Evolutionary conservation across 2,888 invertebrate species (phyloP).

Genomic region (Drosophila eohydei): DNA sequence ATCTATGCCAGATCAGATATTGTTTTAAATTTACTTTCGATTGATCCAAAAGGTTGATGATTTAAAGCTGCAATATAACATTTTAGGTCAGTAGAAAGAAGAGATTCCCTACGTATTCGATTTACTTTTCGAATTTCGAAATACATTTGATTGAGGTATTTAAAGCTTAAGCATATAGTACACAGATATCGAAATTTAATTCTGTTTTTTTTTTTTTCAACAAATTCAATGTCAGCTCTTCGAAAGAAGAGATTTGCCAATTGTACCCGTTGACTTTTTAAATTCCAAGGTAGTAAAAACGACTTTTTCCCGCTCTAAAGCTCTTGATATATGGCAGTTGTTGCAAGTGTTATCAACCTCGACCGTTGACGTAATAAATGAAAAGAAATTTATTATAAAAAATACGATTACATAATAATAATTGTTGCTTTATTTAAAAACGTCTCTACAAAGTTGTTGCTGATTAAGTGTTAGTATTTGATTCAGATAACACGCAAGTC

Average conservation of each 20-base stretch:
- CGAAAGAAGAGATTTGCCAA: too few relatives aligned
- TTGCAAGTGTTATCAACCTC: background rate
- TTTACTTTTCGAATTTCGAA: background rate
- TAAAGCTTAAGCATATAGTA: background rate
- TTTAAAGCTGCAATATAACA: too few relatives aligned
- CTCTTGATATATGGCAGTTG: slow-evolving; percentile 12
- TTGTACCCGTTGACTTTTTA: too few relatives aligned
- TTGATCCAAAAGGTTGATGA: too few relatives aligned
- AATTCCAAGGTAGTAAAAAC: too few relatives aligned
- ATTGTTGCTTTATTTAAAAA: slow-evolving; percentile 81
- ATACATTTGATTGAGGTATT: background rate
- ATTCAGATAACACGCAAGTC: slow-evolving; percentile 72
- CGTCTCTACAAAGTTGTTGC: slow-evolving; percentile 82
- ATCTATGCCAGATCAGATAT: background rate
- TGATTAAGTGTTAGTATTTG: slow-evolving; percentile 70
- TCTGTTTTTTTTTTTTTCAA: too few relatives aligned
- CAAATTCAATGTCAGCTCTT: too few relatives aligned
- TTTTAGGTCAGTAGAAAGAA: background rate
- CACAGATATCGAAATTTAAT: background rate
- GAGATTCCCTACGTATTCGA: too few relatives aligned
- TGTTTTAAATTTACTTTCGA: too few relatives aligned
- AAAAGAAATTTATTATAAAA: slow-evolving; percentile 25
- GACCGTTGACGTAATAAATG: slow-evolving; percentile 14
- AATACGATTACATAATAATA: slow-evolving; percentile 51
- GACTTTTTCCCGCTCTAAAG: background rate